These are phyloP conservation scores for Diarsia rubi DNA, from an alignment of 2,888 invertebrate species.

Conservation along the genomic window DNA sequence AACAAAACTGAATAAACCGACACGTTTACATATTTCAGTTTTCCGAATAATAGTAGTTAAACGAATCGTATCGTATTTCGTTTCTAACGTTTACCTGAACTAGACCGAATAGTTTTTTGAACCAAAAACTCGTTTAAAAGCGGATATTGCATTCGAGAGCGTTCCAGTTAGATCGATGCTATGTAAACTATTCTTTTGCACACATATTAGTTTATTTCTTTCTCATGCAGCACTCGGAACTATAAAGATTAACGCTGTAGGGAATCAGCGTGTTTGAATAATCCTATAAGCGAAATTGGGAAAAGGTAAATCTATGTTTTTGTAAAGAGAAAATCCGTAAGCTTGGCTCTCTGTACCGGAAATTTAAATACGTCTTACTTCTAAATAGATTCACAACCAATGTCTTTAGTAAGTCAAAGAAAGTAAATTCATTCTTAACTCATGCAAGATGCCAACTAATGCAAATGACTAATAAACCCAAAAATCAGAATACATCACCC, in stretches of 20 bases:
- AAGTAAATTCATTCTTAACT: constrained; percentile 17
- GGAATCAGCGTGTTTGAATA: constrained; percentile 36
- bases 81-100: constrained; percentile 78
- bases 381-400: constrained; percentile 2
- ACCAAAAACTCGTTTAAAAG: constrained; percentile 90
- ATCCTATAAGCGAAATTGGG: constrained; percentile 54
- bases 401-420: not conserved
- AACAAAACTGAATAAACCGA: constrained; percentile 18
- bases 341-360: constrained; percentile 14
- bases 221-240: constrained; percentile 48
- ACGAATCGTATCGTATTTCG: constrained; percentile 70
- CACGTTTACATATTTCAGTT: constrained; percentile 55
- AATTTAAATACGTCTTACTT: constrained; percentile 44
- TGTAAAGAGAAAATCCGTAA: constrained; percentile 22
- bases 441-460: constrained; percentile 26
- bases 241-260: constrained; percentile 20
- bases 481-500: constrained; percentile 45
- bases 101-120: constrained; percentile 88
- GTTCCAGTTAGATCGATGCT: constrained; percentile 84
- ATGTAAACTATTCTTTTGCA: constrained; percentile 83
- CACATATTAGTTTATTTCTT: constrained; percentile 70
- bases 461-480: constrained; percentile 43
- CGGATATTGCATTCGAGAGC: constrained; percentile 90
- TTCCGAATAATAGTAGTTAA: constrained; percentile 62
- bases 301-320: constrained; percentile 43